Evolutionary conservation across 2,888 invertebrate species (phyloP), one percentile per base, ranked within the genome.

Genomic region (Electrophaes corylata): DNA sequence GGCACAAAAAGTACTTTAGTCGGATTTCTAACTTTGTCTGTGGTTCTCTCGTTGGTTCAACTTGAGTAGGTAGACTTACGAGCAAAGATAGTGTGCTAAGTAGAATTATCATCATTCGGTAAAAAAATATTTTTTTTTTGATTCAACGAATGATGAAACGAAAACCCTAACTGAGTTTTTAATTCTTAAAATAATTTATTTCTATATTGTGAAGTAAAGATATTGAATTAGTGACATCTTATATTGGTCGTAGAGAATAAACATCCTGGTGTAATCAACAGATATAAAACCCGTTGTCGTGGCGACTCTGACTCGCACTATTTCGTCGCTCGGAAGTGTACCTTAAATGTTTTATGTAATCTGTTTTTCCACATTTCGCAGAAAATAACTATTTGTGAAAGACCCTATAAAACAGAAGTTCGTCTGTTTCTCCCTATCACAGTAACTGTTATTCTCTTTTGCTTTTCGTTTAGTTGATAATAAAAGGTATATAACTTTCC

Each of bases 391-490:
- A 59, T 62, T 63, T 65, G 57, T 62, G 60, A 65, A 59, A 55
- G 57, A 59, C 57, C 65, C 62, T 57, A 65, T 67, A 67, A 65
- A 64, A 57, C 64, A 67, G 58, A 67, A 67, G 67, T 65, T 67
- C 57, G 47, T 55, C 59, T 62, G 60, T 64, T 62, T 64, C 53
- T 39, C 53, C 54, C 46, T 50, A 50, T 57, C 50, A 43, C 54
- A 59, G 63, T 58, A 58, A 64, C 63, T 64, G 63, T 62, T 65
- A 64, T 65, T 52, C 54, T 59, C 54, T 55, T 60, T 64, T 64
- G 67, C 62, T 67, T 61, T 51, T 62, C 61, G 64, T 58, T 67
- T 62, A 67, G 65, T 64, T 60, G 65, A 57, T 64, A 64, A 64
- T 65, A 65, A 64, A 65, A 62, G 64, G 62, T 62, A 49, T 19